These are phyloP conservation scores for Amphimedon queenslandica DNA, from an alignment of 37 sponge, comb jelly and placozoan species.

Conservation along the genomic window DNA sequence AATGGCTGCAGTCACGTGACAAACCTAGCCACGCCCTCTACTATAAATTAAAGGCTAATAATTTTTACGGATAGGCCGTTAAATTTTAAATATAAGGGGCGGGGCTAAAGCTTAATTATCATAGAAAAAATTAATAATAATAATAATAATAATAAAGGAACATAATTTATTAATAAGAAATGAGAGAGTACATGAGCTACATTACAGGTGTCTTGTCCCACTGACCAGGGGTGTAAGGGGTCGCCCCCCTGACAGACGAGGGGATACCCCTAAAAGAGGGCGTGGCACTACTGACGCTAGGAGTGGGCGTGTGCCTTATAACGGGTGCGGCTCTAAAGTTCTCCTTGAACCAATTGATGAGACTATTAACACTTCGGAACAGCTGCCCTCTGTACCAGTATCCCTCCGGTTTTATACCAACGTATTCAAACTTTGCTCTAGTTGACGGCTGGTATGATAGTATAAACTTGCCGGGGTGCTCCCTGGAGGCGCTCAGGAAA, in stretches of 20 bases:
- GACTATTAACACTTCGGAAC: slow-evolving; percentile 35
- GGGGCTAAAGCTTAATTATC: too few species aligned
- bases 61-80: too few species aligned
- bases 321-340: slow-evolving; percentile 76
- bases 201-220: too few species aligned
- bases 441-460: slow-evolving; percentile 85
- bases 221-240: slow-evolving; percentile 63
- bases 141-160: too few species aligned
- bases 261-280: neutral
- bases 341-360: slow-evolving; percentile 90
- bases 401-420: slow-evolving; percentile 82
- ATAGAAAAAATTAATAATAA: too few species aligned
- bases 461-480: slow-evolving; percentile 82
- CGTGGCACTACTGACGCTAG: neutral
- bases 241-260: neutral
- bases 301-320: slow-evolving; percentile 44
- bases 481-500: slow-evolving; percentile 82
- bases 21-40: too few species aligned
- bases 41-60: too few species aligned
- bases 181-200: too few species aligned
- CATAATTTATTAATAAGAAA: too few species aligned
- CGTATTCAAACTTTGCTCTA: slow-evolving; percentile 67
- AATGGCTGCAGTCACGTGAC: too few species aligned
- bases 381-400: slow-evolving; percentile 67
- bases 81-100: too few species aligned